Evolutionary conservation across 2,888 invertebrate species (phyloP), one percentile per base, ranked within the genome.

Genomic region (Oligia fasciuncula): DNA sequence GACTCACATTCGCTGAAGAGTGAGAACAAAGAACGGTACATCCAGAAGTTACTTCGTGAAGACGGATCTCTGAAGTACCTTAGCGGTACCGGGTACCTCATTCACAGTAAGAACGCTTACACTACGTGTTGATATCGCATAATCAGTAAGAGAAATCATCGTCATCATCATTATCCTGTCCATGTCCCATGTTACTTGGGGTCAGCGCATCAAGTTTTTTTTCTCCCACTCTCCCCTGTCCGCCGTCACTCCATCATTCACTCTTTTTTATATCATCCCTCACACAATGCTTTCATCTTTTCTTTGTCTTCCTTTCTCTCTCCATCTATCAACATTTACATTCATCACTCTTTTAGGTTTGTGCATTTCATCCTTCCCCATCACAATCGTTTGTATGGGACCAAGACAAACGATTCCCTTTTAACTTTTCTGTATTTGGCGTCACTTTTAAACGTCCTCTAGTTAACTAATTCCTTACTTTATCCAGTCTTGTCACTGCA

Each of bases 41-140:
- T 98, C 0, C 97, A 98, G 0, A 94, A 95, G 46, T 96, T 97
- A 90, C 96, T 97, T 88, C 97, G 96, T 89, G 93, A 94, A 23
- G 94, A 94, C 0, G 94, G 97, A 1, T 97, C 98, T 80, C 97
- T 98, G 1, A 97, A 97, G 88, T 98, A 98, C 90, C 97, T 98
- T 0, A 97, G 98, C 0, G 98, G 98, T 0, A 97, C 98, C 1
- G 98, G 98, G 0, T 98, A 98, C 90, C 84, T 96, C 1, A 90
- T 96, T 0, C 93, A 91, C 54, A 95, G 97, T 96, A 80, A 84
- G 83, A 0, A 8, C 23, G 17, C n/a, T n/a, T 35, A 23, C 23
- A 35, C 70, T 23, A 23, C 14, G 3, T 4, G 35, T 54, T 35
- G 23, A 70, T 54, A 35, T 35, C 4, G 23, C 23, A 29, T 11